Percentiles rank a stretch among this genome's conserved stretches.
phyloP scores from a whole-genome alignment of 2,797 vertebrate species.

The Esox masquinongy region DNA sequence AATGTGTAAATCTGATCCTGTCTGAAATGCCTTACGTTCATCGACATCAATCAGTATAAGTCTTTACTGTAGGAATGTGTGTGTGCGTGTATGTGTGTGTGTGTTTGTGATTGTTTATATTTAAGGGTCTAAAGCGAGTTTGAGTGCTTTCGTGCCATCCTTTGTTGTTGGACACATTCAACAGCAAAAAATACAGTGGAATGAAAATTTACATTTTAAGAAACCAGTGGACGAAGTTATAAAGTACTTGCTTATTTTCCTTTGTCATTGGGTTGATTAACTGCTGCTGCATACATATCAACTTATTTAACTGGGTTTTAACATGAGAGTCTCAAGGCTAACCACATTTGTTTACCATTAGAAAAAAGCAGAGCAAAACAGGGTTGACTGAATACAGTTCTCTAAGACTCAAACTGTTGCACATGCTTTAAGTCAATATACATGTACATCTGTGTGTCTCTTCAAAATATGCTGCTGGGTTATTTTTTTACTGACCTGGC shows the following conservation, averaged over 20 bases:
- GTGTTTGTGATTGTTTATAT: constrained; percentile 6
- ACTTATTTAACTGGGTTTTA: constrained; percentile 30
- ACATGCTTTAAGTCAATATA: constrained; percentile 27
- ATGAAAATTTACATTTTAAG: not conserved
- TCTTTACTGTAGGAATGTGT: not conserved
- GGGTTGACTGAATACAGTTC: not conserved
- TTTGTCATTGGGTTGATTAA: constrained; percentile 38
- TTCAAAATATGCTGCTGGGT: not conserved
- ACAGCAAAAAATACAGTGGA: no score
- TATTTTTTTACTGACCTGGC: not conserved
- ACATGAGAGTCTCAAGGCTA: constrained; percentile 57
- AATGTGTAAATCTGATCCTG: constrained; percentile 55
- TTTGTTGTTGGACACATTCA: not conserved
- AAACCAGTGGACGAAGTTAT: not conserved
- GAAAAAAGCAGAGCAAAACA: constrained; percentile 51
- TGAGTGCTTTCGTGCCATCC: no score
- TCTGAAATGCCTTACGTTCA: constrained; percentile 36
- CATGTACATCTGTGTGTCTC: constrained; percentile 32
- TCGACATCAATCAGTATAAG: constrained; percentile 45
- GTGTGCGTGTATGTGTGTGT: constrained; percentile 5
- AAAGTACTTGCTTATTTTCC: not conserved
- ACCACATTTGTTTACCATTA: constrained; percentile 60
- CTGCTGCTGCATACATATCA: constrained; percentile 28
- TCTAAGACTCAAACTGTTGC: constrained; percentile 8
- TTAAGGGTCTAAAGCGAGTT: not conserved